These are phyloP conservation scores for Motacilla tschutschensis DNA, from an alignment of 2,113 vertebrate genomes.

Conservation along the genomic window DNA sequence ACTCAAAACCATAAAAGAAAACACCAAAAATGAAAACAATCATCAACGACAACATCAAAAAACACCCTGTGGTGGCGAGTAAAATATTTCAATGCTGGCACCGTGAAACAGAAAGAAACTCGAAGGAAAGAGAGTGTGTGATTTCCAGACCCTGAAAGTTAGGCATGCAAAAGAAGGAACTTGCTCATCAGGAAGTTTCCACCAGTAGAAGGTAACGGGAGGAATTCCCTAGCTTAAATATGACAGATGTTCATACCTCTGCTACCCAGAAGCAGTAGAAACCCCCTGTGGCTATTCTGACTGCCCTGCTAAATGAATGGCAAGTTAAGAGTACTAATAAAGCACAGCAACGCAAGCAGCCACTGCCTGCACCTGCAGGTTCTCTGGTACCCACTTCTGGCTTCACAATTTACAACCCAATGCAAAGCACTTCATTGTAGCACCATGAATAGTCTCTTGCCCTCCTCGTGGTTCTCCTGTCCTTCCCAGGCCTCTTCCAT, in stretches of 20 bases:
- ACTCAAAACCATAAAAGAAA: constrained; percentile 54
- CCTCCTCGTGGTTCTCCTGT: neutral
- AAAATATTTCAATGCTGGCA: constrained; percentile 1
- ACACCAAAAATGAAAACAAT: constrained; percentile 53
- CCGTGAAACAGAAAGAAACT: neutral
- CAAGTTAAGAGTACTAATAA: neutral
- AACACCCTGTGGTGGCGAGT: neutral
- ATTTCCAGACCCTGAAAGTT: neutral
- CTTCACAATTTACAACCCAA: neutral
- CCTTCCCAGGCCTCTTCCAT: neutral
- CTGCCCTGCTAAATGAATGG: neutral
- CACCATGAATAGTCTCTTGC: neutral
- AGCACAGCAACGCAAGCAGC: fast-evolving
- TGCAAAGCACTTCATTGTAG: neutral
- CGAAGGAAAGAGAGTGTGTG: neutral
- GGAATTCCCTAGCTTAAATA: constrained; percentile 12
- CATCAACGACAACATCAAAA: constrained; percentile 28
- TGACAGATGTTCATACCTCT: constrained; percentile 19
- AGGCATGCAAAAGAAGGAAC: neutral
- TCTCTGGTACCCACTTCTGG: neutral
- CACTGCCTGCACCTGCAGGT: neutral
- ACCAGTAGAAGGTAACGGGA: neutral
- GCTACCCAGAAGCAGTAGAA: constrained; percentile 26
- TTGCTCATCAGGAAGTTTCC: neutral
- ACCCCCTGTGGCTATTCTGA: neutral